Evolutionary conservation across 2,797 vertebrate species (phyloP).

Genomic region (Sciurus vulgaris): DNA sequence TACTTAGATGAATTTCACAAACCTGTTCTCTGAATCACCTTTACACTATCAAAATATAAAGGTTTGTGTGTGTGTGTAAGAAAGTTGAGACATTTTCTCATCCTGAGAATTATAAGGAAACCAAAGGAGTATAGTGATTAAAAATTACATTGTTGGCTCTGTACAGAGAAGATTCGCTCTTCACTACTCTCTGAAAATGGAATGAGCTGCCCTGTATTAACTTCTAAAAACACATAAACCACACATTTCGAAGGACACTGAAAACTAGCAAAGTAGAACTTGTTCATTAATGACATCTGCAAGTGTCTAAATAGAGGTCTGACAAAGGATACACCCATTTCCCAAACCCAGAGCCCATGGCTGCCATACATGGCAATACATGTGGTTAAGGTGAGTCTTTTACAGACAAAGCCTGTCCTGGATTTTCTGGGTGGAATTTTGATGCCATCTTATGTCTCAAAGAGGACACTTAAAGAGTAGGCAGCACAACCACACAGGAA

Average conservation of each 20-base stretch:
- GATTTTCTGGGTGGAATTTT: neutral
- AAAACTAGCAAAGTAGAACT: too few relatives aligned
- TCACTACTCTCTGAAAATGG: neutral
- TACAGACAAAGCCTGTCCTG: neutral
- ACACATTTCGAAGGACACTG: neutral
- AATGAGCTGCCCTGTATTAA: neutral
- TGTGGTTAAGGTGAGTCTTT: neutral
- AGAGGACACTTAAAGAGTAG: neutral
- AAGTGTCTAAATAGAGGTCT: too few relatives aligned
- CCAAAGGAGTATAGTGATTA: neutral
- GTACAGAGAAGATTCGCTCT: neutral
- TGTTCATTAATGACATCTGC: too few relatives aligned
- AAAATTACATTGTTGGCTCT: slow-evolving; percentile 40
- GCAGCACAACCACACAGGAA: neutral
- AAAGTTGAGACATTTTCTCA: slow-evolving; percentile 39
- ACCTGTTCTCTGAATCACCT: neutral
- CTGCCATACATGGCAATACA: neutral
- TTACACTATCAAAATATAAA: neutral
- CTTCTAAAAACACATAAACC: neutral
- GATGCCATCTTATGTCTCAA: neutral
- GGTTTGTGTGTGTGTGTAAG: slow-evolving; percentile 8
- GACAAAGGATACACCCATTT: neutral
- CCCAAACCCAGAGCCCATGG: neutral
- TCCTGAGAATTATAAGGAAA: neutral
- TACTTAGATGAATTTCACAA: too few relatives aligned